phyloP scores from a whole-genome alignment of 2,888 invertebrate species.

The Diachrysia chrysitis region DNA sequence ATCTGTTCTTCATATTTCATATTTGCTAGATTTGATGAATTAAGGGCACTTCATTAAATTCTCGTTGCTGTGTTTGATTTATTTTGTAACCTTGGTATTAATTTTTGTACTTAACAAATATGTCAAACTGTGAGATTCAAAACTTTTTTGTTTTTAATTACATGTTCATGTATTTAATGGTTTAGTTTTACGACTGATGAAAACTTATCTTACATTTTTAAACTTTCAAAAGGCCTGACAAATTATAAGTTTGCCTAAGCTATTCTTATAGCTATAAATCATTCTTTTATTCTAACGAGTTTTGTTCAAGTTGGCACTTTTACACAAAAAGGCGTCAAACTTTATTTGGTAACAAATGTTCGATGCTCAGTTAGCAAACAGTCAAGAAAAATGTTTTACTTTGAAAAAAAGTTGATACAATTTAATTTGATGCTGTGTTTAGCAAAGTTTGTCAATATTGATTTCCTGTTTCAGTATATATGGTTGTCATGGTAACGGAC shows the following conservation, averaged over 20 bases:
- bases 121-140: too few species aligned
- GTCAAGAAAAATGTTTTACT: slow-evolving; percentile 10
- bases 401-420: neutral
- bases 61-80: too few species aligned
- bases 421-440: neutral
- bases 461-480: neutral
- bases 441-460: neutral
- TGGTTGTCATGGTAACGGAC: neutral
- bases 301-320: slow-evolving; percentile 40
- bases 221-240: neutral
- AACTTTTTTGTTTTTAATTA: too few species aligned
- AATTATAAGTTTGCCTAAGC: slow-evolving; percentile 1
- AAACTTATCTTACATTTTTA: neutral
- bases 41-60: too few species aligned
- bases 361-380: slow-evolving; percentile 8
- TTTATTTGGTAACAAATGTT: slow-evolving; percentile 34
- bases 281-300: slow-evolving; percentile 48
- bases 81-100: too few species aligned
- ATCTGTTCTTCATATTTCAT: too few species aligned
- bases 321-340: slow-evolving; percentile 43
- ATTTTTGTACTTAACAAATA: too few species aligned
- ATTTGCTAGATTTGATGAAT: too few species aligned
- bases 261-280: slow-evolving; percentile 34
- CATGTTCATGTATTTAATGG: too few species aligned
- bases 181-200: neutral